Evolutionary conservation across 2,797 vertebrate genomes (phyloP).

Genomic region (Acanthornis magna): DNA sequence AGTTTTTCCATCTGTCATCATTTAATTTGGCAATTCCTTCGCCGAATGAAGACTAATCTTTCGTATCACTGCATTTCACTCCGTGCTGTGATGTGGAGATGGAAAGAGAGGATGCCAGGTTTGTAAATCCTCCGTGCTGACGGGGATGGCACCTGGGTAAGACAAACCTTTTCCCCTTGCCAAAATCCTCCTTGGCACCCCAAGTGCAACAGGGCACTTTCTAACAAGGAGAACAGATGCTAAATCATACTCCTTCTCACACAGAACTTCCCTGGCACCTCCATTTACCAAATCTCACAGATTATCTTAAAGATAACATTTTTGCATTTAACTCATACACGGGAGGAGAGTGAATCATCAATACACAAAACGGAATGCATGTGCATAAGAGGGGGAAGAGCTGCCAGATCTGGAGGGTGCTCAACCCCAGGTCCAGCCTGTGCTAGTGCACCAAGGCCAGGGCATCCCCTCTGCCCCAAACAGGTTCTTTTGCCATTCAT

Average conservation of each 20-base stretch:
- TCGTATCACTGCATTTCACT: conserved; percentile 3
- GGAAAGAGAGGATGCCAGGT: conserved; percentile 33
- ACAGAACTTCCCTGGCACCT: background rate
- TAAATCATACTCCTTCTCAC: background rate
- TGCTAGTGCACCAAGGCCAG: background rate
- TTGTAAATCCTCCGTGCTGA: conserved; percentile 1
- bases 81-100: conserved; percentile 13
- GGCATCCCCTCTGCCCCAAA: background rate
- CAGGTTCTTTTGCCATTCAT: background rate
- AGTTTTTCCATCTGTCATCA: conserved; percentile 52
- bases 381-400: background rate
- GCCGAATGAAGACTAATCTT: conserved; percentile 27
- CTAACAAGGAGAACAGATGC: background rate
- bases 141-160: background rate
- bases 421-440: background rate
- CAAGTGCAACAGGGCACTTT: background rate
- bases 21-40: conserved; percentile 54
- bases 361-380: accelerated
- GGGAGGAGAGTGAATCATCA: background rate
- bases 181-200: background rate
- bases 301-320: background rate
- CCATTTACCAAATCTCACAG: background rate
- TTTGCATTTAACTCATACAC: background rate
- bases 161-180: background rate
- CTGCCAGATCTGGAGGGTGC: background rate